Evolutionary conservation across 1,140 invertebrate species (phyloP).

Genomic region (Meteorus sp.): DNA sequence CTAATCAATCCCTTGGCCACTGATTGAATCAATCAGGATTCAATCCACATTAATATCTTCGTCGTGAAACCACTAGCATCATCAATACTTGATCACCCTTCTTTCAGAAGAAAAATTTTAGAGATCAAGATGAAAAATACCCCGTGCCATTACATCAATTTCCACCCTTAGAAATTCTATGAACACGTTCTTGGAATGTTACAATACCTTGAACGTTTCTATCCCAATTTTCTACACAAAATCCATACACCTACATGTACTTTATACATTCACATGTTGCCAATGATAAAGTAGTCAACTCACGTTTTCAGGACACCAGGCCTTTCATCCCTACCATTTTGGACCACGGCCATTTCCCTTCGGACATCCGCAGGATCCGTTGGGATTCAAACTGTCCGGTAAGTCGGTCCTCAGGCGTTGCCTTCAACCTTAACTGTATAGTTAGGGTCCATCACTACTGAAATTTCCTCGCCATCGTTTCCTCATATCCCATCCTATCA

Average conservation of each 20-base stretch:
- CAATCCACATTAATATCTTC: too few relatives aligned
- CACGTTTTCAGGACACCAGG: constrained; percentile 70
- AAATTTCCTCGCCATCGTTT: constrained; percentile 11
- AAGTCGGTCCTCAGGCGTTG: constrained; percentile 48
- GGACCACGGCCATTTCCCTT: constrained; percentile 78
- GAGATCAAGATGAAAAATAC: too few relatives aligned
- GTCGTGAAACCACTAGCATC: too few relatives aligned
- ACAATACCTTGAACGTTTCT: too few relatives aligned
- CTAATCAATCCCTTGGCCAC: too few relatives aligned
- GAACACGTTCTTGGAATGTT: too few relatives aligned
- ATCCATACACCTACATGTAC: not conserved
- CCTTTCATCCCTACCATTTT: constrained; percentile 85
- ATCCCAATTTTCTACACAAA: too few relatives aligned
- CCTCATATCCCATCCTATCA: not conserved
- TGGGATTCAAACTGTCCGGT: constrained; percentile 85
- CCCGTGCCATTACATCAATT: too few relatives aligned
- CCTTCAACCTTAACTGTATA: not conserved
- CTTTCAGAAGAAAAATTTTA: too few relatives aligned
- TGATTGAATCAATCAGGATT: too few relatives aligned
- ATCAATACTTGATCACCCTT: too few relatives aligned
- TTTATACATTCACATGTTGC: not conserved
- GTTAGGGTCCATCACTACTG: constrained; percentile 16
- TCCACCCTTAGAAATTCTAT: too few relatives aligned
- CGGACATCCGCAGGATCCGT: constrained; percentile 74
- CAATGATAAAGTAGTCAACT: constrained; percentile 38